Conservation (phyloP, 2,113 vertebrate genomes). For the Strix aluco region DNA sequence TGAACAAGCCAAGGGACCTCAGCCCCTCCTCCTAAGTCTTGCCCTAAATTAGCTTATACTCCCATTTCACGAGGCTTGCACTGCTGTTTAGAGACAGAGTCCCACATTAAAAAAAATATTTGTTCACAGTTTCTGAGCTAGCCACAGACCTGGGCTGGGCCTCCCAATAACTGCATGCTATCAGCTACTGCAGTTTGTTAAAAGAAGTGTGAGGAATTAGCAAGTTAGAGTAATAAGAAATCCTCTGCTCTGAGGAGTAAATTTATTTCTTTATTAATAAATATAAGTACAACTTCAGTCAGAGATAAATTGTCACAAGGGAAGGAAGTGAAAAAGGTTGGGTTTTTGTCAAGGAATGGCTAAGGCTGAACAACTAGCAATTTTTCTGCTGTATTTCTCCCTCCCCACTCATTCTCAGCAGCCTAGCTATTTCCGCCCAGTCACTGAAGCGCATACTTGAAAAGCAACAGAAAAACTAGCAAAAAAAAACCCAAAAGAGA, state of each 20-base stretch:
- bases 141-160: neutral
- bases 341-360: neutral
- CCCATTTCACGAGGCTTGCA: neutral
- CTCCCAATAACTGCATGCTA: neutral
- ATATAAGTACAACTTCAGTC: neutral
- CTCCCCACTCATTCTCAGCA: neutral
- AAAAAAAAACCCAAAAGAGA: neutral
- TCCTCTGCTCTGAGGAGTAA: neutral
- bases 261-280: neutral
- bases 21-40: neutral
- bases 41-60: neutral
- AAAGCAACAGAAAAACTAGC: neutral
- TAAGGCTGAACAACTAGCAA: neutral
- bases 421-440: neutral
- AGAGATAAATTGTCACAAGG: neutral
- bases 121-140: neutral
- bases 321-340: neutral
- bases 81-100: neutral
- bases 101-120: neutral
- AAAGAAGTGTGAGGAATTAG: neutral
- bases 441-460: neutral
- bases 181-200: neutral
- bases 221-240: neutral
- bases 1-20: neutral
- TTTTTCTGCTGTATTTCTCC: neutral